phyloP scores from a whole-genome alignment of 2,888 invertebrate genomes.

The Lymantria monacha region DNA sequence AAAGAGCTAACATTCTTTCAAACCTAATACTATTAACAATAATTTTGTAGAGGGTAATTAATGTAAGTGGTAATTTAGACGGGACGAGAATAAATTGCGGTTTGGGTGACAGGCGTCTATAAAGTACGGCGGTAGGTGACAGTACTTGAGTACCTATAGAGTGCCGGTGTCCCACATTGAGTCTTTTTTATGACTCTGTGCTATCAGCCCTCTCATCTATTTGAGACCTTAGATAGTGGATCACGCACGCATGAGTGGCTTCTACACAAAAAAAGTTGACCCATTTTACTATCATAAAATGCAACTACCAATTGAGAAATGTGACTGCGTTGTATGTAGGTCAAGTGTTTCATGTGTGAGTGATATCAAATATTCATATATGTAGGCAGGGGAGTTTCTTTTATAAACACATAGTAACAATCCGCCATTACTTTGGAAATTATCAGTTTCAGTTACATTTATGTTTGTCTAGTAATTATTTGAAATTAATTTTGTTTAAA shows the following conservation, averaged over 20 bases:
- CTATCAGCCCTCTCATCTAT: conserved; percentile 72
- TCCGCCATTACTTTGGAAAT: too few relatives aligned
- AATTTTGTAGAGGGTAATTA: conserved; percentile 49
- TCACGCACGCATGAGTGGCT: conserved; percentile 64
- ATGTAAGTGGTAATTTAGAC: conserved; percentile 46
- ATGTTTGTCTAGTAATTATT: conserved; percentile 6
- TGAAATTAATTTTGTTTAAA: conserved; percentile 23
- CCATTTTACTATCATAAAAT: conserved; percentile 53
- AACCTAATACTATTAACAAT: conserved; percentile 42
- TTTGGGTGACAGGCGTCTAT: conserved; percentile 65
- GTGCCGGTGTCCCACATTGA: conserved; percentile 62
- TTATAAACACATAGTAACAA: not conserved
- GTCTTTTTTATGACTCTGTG: conserved; percentile 74
- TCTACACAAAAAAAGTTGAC: conserved; percentile 65
- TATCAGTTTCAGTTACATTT: too few relatives aligned
- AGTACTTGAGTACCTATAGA: conserved; percentile 46
- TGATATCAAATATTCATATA: conserved; percentile 17
- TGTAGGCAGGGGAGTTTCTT: conserved; percentile 12
- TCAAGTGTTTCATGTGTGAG: conserved; percentile 29
- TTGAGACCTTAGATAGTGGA: conserved; percentile 70
- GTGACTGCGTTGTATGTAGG: conserved; percentile 35
- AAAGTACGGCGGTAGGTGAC: conserved; percentile 70
- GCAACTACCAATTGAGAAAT: conserved; percentile 50
- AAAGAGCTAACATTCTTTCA: conserved; percentile 19
- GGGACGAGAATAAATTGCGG: conserved; percentile 64